phyloP scores from a whole-genome alignment of 2,888 invertebrate genomes.

The Idaea straminata region DNA sequence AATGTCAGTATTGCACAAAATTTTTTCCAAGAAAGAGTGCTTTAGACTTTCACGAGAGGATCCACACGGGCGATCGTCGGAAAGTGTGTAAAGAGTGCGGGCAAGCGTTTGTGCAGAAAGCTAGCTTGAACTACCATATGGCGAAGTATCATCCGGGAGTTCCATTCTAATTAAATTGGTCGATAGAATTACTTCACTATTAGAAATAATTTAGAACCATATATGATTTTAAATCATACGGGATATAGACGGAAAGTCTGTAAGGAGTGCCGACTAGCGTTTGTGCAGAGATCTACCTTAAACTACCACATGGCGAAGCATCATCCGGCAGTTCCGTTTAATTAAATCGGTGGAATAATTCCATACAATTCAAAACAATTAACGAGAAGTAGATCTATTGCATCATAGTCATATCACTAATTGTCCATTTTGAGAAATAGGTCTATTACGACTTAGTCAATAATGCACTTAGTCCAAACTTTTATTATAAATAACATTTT shows the following conservation, averaged over 20 bases:
- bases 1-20: conserved; percentile 70
- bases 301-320: conserved; percentile 30
- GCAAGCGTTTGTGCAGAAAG: conserved; percentile 70
- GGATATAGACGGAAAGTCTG: conserved; percentile 30
- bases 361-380: too few relatives aligned
- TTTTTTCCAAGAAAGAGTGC: conserved; percentile 61
- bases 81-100: conserved; percentile 61
- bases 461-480: too few relatives aligned
- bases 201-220: too few relatives aligned
- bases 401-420: too few relatives aligned
- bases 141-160: conserved; percentile 67
- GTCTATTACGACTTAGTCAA: too few relatives aligned
- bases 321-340: conserved; percentile 10
- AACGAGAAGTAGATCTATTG: too few relatives aligned
- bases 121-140: conserved; percentile 71
- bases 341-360: not conserved
- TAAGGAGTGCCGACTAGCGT: conserved; percentile 21
- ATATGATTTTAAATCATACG: conserved; percentile 18
- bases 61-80: conserved; percentile 63
- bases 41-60: conserved; percentile 55
- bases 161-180: conserved; percentile 38
- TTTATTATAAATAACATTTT: too few relatives aligned
- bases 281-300: conserved; percentile 30
- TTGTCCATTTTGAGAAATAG: too few relatives aligned
- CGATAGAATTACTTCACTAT: too few relatives aligned